These are phyloP conservation scores for Argyrosomus regius DNA, from an alignment of 2,797 vertebrate genomes.

Conservation along the genomic window DNA sequence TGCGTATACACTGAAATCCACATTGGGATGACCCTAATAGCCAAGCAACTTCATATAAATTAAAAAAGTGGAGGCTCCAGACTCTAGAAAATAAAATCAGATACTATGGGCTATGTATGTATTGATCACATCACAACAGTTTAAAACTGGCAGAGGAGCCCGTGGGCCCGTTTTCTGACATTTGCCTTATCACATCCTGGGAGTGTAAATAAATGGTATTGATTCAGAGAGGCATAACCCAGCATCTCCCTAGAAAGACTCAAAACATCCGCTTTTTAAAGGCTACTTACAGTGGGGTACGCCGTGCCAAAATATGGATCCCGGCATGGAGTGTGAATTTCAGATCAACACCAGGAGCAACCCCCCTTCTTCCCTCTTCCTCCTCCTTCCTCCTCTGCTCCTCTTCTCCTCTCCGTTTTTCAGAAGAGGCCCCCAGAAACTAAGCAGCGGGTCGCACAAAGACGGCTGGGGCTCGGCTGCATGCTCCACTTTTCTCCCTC, in stretches of 20 bases:
- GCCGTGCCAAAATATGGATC: constrained; percentile 74
- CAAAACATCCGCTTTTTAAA: constrained; percentile 60
- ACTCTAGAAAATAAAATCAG: constrained; percentile 22
- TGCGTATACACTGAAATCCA: neutral
- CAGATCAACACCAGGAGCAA: constrained; percentile 65
- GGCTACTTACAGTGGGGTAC: constrained; percentile 69
- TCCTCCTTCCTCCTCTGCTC: constrained; percentile 23
- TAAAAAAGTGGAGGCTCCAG: constrained; percentile 40
- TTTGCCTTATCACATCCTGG: constrained; percentile 58
- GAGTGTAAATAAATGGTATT: constrained; percentile 72
- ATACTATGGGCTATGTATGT: constrained; percentile 41
- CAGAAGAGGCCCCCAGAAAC: constrained; percentile 78
- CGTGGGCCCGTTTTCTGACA: constrained; percentile 67
- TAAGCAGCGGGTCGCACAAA: constrained; percentile 76
- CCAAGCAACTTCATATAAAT: constrained; percentile 57
- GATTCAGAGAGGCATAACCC: constrained; percentile 57
- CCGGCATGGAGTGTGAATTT: constrained; percentile 71
- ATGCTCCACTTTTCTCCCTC: constrained; percentile 73
- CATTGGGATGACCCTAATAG: constrained; percentile 9
- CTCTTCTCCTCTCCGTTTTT: constrained; percentile 29
- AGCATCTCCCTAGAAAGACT: constrained; percentile 58
- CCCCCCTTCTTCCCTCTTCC: neutral
- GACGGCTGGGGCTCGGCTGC: constrained; percentile 76
- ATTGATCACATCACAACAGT: constrained; percentile 66
- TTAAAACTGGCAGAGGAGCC: constrained; percentile 66